Evolutionary conservation across 2,113 vertebrate genomes (phyloP), one percentile per base, ranked within the genome.

Genomic region (Bubalus kerabau): DNA sequence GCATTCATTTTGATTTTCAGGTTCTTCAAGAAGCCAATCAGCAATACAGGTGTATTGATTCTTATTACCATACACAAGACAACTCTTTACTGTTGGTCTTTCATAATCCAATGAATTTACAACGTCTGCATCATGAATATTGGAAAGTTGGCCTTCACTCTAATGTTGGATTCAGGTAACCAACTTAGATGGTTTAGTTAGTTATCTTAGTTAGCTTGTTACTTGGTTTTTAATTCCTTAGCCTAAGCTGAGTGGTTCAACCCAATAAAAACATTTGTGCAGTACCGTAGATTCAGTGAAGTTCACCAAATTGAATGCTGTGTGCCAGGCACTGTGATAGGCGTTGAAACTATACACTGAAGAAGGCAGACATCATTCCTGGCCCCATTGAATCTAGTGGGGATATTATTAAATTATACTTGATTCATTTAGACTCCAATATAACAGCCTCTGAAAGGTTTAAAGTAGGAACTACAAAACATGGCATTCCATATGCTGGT

Each of bases 101-200:
- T 96, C 99, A 99, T 98, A 99, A 99, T 97, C 99, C 99, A 82
- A 99, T 99, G 99, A 99, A 99, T 97, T 59, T 71, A 3, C 62
- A 98, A 46, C 98, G 86, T 50, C 98, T 99, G 71, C 99, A 98
- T 82, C 98, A 97, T n/a, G 99, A 99, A 93, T 95, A 97, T 28
- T 99, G 99, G 99, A 97, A 99, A 46, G 81, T 98, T 82, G 98
- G 98, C 36, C 98, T 99, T 59, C 99, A 99, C 97, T 99, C 99
- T 21, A 98, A 99, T 57, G 99, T 99, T 95, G 99, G 99, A 95
- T 99, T 99, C 99, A 99, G 99, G 99, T 99, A 97, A 97, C 24
- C 64, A 40, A 16, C 24, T 59, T 57, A 62, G 59, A n/a, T 10
- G 30, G 13, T 52, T 88, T 17, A n/a, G 96, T 92, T 87, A 86